These are phyloP conservation scores for Glyphotaelius pellucidus DNA, from an alignment of 2,888 invertebrate species.

Conservation along the genomic window DNA sequence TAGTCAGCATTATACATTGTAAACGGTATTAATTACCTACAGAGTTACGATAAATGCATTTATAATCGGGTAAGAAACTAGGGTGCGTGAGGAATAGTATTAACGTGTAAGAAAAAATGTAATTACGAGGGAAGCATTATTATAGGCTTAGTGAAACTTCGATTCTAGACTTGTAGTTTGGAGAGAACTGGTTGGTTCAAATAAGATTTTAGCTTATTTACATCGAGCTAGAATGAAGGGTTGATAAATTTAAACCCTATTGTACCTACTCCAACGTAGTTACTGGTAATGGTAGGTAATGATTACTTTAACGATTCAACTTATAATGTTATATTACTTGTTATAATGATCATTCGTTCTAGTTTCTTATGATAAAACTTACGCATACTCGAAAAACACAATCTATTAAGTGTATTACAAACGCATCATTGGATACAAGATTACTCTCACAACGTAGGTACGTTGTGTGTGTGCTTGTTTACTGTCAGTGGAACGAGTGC, in stretches of 20 bases:
- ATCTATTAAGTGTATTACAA: not conserved
- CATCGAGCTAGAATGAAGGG: not conserved
- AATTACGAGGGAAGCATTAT: not conserved
- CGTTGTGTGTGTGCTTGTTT: not conserved
- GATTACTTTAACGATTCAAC: not conserved
- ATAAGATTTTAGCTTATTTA: no score
- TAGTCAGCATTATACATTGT: not conserved
- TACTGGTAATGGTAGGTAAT: not conserved
- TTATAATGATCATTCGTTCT: not conserved
- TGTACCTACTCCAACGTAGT: not conserved
- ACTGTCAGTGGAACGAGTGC: not conserved
- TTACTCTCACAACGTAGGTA: not conserved
- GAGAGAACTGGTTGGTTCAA: not conserved
- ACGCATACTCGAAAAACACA: not conserved
- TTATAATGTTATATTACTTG: not conserved
- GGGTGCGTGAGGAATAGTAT: no score
- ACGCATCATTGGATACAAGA: not conserved
- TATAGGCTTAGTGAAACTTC: no score
- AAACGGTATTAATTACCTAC: not conserved
- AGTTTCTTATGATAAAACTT: not conserved
- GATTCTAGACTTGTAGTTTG: not conserved
- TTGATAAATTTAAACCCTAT: not conserved
- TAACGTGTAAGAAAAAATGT: no score
- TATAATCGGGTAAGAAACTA: not conserved
- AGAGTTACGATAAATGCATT: not conserved